Base-by-base conservation (phyloP, 2,888 invertebrate genomes). In the Hypomecis atomaria region DNA sequence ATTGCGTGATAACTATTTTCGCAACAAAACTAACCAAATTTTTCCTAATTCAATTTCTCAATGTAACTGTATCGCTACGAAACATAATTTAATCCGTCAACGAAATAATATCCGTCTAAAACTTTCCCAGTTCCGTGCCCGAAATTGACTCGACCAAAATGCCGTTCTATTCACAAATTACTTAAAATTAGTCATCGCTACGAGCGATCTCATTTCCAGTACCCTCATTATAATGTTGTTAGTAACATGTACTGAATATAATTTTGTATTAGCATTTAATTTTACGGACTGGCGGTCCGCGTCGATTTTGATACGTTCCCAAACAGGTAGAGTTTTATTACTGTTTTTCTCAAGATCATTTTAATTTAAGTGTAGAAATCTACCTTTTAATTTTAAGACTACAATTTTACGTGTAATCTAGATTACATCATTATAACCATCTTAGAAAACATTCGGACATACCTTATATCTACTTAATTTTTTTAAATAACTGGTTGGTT, bases 201-300 rank as follows among this genome's bases (percentile, higher is more conserved):
- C 80, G 70, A 89, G 89, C 89, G 84, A 84, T 89, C 88, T 86
- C 78, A 87, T 88, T 88, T 85, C 82, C 78, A 79, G 78, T 76
- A 81, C 82, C 81, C 83, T 87, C 81, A 88, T 89, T 88, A 87
- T 88, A 90, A 90, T 85, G 88, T 86, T 88, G 88, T 92, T 92
- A 92, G 78, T 80, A 81, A 83, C 82, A 83, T 83, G 86, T 85
- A 85, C 83, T 80, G 84, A 84, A 85, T 86, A 88, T 88, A 86
- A 88, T 90, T 82, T 85, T 84, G 81, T 89, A 92, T 92, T 91
- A 92, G 89, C 92, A 92, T 92, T 91, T 92, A 90, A 91, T 92
- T 91, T 91, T 83, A 88, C 86, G 84, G 86, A 78, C 88, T 82
- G 87, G 84, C 83, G 90, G 81, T 83, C 83, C 70, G 70, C 71